These are phyloP conservation scores for Melieria crassipennis DNA, from an alignment of 2,888 invertebrate species.

Conservation along the genomic window DNA sequence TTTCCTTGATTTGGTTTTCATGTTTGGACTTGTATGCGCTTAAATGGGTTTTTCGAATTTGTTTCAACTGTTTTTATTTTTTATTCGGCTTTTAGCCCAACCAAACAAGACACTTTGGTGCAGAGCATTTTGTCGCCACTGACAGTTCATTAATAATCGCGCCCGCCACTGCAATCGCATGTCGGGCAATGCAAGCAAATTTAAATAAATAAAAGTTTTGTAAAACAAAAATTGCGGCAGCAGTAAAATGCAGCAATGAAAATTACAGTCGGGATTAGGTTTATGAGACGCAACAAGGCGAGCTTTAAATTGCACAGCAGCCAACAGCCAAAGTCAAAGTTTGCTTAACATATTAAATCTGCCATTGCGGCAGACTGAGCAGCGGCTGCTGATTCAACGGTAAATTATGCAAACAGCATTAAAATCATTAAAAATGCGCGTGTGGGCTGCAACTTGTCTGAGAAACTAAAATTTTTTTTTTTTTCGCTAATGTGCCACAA, in stretches of 20 bases:
- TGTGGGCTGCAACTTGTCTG: too few relatives aligned
- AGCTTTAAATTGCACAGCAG: not conserved
- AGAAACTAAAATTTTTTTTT: too few relatives aligned
- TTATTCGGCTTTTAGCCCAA: too few relatives aligned
- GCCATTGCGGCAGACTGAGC: slow-evolving; percentile 2
- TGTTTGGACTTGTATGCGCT: slow-evolving; percentile 21
- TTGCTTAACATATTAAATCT: slow-evolving; percentile 17
- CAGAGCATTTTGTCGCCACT: slow-evolving; percentile 32
- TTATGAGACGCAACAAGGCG: too few relatives aligned
- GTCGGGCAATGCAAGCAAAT: not conserved
- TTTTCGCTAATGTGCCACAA: too few relatives aligned
- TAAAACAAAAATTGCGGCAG: too few relatives aligned
- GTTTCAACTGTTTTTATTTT: too few relatives aligned
- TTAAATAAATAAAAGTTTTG: not conserved
- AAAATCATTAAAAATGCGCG: not conserved
- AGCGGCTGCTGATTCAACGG: slow-evolving; percentile 22
- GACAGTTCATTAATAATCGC: slow-evolving; percentile 32
- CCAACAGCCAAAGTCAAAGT: not conserved
- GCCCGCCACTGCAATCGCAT: slow-evolving; percentile 22
- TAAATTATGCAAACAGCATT: slow-evolving; percentile 32
- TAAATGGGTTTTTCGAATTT: slow-evolving; percentile 21
- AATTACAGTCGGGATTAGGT: too few relatives aligned
- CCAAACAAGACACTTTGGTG: slow-evolving; percentile 16
- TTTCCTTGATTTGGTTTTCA: slow-evolving; percentile 30
- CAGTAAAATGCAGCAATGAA: too few relatives aligned